Base-by-base conservation (phyloP, 2,113 vertebrate species). In the Chelonoidis abingdonii region DNA sequence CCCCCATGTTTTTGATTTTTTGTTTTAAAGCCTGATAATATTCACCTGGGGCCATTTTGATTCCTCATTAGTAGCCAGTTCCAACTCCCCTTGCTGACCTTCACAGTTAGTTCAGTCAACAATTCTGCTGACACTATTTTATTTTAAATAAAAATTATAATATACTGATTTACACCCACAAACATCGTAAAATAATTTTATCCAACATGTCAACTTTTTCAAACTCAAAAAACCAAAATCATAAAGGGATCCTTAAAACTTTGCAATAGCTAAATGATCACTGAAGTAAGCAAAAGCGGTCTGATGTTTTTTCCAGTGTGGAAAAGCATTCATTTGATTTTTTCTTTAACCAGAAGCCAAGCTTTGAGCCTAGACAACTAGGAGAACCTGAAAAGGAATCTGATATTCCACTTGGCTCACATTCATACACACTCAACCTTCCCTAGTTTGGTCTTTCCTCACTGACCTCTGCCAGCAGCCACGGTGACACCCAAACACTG, bases 51-150 rank as follows among this genome's bases (percentile, higher is more conserved):
- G 35, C n/a, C n/a, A 21, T 21, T 72, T 72, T 17, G 22, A 12
- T 38, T 72, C 65, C 65, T 72, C 65, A 10, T 38, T 1, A 83
- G 3, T 57, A 44, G 11, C 35, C 89, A 0, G 12, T 0, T 52
- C 52, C 62, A 1, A 22, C 9, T 10, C 76, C 3, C 27, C 1
- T 0, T 38, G 21, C 1, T 49, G 19, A 52, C 0, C 75, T 1
- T 0, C 11, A 7, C 31, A 6, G 12, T 35, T 35, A 3, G 1
- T 0, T 2, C 0, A 19, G 21, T 50, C 50, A 35, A 47, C 22
- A 78, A 44, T 78, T 47, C 38, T 11, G 57, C 5, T 5, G 27
- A 62, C 11, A 62, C 27, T 31, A 59, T 31, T 62, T 62, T 62
- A 62, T 62, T 62, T 62, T 29, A 13, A 62, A 62, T 62, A 62